These are phyloP conservation scores for Acanthaster planci DNA, from an alignment of 35 echinoderm and acorn worm species.

Conservation along the genomic window DNA sequence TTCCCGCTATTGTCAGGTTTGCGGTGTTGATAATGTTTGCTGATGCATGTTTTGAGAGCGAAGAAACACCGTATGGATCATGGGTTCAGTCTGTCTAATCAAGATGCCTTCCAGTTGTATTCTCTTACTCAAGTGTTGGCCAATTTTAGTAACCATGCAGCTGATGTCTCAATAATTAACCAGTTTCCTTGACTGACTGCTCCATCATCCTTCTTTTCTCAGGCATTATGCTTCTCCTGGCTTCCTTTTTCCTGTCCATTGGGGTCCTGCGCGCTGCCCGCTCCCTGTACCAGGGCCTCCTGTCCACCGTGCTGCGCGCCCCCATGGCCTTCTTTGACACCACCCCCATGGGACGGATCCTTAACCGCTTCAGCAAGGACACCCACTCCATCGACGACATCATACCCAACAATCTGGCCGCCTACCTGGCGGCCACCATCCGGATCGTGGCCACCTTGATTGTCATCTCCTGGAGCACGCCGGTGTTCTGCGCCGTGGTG, in stretches of 20 bases:
- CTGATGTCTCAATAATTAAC: too few relatives aligned
- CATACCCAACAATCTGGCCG: constrained; percentile 35
- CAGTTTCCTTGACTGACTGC: too few relatives aligned
- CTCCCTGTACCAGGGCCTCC: constrained; percentile 38
- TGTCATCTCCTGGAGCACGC: constrained; percentile 54
- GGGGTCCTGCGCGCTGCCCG: constrained; percentile 51
- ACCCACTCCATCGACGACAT: constrained; percentile 51
- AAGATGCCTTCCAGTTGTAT: too few relatives aligned
- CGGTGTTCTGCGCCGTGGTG: constrained; percentile 40
- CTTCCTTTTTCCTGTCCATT: constrained; percentile 46
- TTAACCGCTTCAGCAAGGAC: constrained; percentile 85
- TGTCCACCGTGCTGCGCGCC: constrained; percentile 48
- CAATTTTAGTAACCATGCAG: too few relatives aligned
- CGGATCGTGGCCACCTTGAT: constrained; percentile 41
- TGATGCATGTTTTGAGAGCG: too few relatives aligned
- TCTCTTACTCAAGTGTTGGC: too few relatives aligned
- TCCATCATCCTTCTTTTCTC: too few relatives aligned
- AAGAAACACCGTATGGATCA: too few relatives aligned
- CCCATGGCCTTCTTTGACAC: constrained; percentile 79
- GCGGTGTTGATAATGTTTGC: too few relatives aligned
- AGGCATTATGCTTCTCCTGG: constrained; percentile 30
- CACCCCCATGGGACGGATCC: constrained; percentile 71
- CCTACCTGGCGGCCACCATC: constrained; percentile 42
- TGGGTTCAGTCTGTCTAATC: too few relatives aligned
- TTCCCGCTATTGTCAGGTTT: too few relatives aligned